Evolutionary conservation across 1,140 invertebrate species (phyloP), one percentile per base, ranked within the genome.

Genomic region (Bemisia tabaci): DNA sequence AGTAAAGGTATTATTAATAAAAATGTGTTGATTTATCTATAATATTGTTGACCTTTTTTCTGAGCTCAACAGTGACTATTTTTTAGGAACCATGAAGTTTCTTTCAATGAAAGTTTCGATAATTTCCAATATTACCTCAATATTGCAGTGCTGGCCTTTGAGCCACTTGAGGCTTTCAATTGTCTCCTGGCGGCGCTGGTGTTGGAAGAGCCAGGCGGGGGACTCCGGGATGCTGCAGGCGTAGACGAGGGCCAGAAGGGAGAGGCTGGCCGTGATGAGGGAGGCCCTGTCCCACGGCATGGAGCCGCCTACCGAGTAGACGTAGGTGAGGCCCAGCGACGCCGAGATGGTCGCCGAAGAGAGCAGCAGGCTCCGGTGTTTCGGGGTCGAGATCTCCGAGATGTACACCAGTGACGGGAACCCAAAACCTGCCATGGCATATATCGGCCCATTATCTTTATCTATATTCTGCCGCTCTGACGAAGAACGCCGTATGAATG

Each of bases 331-430:
- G 12, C 72, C 72, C 21, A 68, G 59, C 23, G 71, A 68, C 1
- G 69, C 48, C 71, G 66, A 76, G 71, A 69, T 79, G 80, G 12
- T 70, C 1, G 82, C 83, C 2, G 82, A 74, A 59, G 79, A 79
- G 0, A 84, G 71, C 5, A 84, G 70, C 77, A 81, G 81, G 22
- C 81, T 77, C 59, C 82, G 72, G 22, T 79, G 74, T 65, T 75
- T 70, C 2, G 81, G 78, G 75, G 82, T 79, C 5, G 80, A 80
- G 71, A 71, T 82, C 72, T 59, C 72, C 48, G 79, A 80, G 2
- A 76, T 69, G 65, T 82, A 84, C 2, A 70, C 33, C 5, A 48
- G 33, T 9, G 33, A 48, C 33, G 33, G 33, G 33, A 48, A 48
- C 33, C 33, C 33, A 17, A 48, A 48, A 48, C 33, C 33, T 48